These are phyloP conservation scores for Aethes cnicana DNA, from an alignment of 2,888 invertebrate genomes.

Conservation along the genomic window DNA sequence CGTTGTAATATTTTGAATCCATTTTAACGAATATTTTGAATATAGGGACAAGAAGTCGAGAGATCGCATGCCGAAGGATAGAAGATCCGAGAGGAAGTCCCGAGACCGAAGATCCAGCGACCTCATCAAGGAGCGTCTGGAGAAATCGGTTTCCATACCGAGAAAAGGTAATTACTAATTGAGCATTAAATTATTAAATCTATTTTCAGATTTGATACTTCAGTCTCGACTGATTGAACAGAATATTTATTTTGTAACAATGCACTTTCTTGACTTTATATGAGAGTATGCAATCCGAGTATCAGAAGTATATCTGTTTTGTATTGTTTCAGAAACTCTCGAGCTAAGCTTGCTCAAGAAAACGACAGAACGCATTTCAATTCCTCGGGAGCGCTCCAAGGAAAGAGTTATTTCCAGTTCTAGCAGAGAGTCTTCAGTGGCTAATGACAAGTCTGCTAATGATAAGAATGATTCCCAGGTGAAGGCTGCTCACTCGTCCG, in stretches of 20 bases:
- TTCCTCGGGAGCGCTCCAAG: slow-evolving; percentile 56
- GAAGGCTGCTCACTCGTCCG: slow-evolving; percentile 63
- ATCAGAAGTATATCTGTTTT: background rate
- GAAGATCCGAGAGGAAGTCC: slow-evolving; percentile 74
- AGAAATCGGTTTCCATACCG: slow-evolving; percentile 75
- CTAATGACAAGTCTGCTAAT: slow-evolving; percentile 60
- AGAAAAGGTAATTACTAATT: slow-evolving; percentile 74
- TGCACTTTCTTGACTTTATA: too few relatives aligned
- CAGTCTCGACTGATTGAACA: too few relatives aligned
- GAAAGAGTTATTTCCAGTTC: slow-evolving; percentile 69
- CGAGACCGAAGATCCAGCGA: slow-evolving; percentile 75
- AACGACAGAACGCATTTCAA: slow-evolving; percentile 62
- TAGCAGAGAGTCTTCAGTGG: slow-evolving; percentile 73
- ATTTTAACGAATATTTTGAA: background rate
- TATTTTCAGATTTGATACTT: too few relatives aligned
- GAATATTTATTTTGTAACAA: too few relatives aligned
- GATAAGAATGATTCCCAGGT: slow-evolving; percentile 54
- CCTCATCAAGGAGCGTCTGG: slow-evolving; percentile 71
- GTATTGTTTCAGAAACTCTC: slow-evolving; percentile 56
- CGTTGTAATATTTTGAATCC: background rate
- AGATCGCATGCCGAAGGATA: slow-evolving; percentile 63
- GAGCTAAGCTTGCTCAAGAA: slow-evolving; percentile 62
- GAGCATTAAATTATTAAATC: slow-evolving; percentile 3
- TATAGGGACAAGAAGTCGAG: slow-evolving; percentile 71
- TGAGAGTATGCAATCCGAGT: too few relatives aligned